These are phyloP conservation scores for Elaeidobius kamerunicus DNA, from an alignment of 2,888 invertebrate species.

Conservation along the genomic window DNA sequence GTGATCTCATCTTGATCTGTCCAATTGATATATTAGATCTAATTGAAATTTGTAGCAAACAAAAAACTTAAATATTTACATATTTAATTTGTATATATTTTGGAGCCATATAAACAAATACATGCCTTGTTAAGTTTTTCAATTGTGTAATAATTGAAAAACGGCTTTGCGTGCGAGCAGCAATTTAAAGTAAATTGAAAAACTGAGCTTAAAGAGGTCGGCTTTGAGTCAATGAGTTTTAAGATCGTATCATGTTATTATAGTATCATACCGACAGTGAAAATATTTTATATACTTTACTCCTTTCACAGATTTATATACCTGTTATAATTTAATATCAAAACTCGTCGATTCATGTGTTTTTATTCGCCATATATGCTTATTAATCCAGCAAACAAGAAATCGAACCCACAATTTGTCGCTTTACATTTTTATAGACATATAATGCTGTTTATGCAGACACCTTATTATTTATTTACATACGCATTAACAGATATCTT, in stretches of 20 bases:
- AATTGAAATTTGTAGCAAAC: too few relatives aligned
- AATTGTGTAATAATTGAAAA: too few relatives aligned
- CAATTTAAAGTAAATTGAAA: conserved; percentile 16
- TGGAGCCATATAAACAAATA: too few relatives aligned
- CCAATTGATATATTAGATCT: too few relatives aligned
- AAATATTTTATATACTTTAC: neutral
- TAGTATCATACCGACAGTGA: neutral
- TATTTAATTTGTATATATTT: too few relatives aligned
- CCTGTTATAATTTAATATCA: neutral
- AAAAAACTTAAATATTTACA: too few relatives aligned
- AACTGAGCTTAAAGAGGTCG: conserved; percentile 8
- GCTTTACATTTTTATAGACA: conserved; percentile 22
- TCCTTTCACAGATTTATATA: neutral
- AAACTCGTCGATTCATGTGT: neutral
- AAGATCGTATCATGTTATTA: neutral
- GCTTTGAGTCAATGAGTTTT: neutral
- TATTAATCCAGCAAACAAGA: conserved; percentile 14
- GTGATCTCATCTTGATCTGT: conserved; percentile 5
- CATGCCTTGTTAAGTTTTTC: too few relatives aligned
- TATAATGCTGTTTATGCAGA: conserved; percentile 20
- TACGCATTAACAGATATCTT: conserved; percentile 10
- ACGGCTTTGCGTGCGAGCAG: conserved; percentile 13
- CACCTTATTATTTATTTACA: conserved; percentile 26
- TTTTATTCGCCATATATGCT: neutral
- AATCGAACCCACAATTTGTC: conserved; percentile 26